Evolutionary conservation across 2,113 vertebrate genomes (phyloP).

Genomic region (Coturnix japonica): DNA sequence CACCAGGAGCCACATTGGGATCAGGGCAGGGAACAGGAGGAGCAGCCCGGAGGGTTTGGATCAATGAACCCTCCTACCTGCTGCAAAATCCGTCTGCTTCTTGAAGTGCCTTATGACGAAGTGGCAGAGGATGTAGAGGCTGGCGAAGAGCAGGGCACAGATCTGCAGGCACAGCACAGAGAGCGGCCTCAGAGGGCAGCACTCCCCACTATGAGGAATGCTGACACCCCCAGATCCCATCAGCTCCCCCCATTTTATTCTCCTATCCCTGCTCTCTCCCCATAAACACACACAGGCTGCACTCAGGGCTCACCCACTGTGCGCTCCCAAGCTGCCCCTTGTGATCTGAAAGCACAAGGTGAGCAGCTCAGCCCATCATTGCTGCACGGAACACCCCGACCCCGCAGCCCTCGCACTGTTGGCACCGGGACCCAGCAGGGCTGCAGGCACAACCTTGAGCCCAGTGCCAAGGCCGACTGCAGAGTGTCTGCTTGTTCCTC

Average conservation of each 20-base stretch:
- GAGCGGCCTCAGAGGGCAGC: not conserved
- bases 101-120: conserved; percentile 92
- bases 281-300: fast-evolving
- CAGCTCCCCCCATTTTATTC: conserved; percentile 32
- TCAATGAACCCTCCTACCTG: conserved; percentile 75
- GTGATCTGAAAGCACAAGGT: fast-evolving
- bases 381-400: fast-evolving
- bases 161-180: conserved; percentile 78
- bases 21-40: fast-evolving
- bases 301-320: not conserved
- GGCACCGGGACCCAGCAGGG: not conserved
- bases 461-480: not conserved
- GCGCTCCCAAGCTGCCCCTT: not conserved
- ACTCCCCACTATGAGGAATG: fast-evolving
- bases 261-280: not conserved
- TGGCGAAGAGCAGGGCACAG: conserved; percentile 89
- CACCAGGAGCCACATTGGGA: fast-evolving
- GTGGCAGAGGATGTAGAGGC: conserved; percentile 94
- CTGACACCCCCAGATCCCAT: fast-evolving
- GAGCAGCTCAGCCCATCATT: not conserved
- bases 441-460: not conserved
- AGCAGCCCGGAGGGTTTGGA: not conserved
- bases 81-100: conserved; percentile 91
- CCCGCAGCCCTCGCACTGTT: not conserved
- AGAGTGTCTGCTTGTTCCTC: not conserved